A percentile compares a stretch with the other conserved stretches of the same genome.
Conservation (phyloP, 1,140 invertebrate genomes). For the Holotrichia oblita region DNA sequence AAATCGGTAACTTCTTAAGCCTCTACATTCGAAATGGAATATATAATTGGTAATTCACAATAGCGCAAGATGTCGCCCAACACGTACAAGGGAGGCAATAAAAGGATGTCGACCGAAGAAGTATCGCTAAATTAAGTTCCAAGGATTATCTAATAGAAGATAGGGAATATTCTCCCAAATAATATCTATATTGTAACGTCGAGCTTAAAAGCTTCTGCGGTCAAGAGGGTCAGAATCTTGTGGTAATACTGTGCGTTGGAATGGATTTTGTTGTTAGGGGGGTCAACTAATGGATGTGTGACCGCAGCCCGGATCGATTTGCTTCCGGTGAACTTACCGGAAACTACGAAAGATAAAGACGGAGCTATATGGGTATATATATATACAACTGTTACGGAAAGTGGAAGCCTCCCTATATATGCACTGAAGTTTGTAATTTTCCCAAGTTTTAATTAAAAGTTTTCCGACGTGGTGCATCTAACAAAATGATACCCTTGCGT, state of each 20-base stretch:
- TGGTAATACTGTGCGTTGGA: conserved; percentile 35
- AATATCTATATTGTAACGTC: conserved; percentile 30
- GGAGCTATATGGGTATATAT: neutral
- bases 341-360: neutral
- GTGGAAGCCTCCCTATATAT: neutral
- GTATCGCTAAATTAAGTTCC: conserved; percentile 19
- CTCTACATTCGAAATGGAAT: too few species aligned
- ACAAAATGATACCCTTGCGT: conserved; percentile 30
- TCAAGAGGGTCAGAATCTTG: conserved; percentile 39
- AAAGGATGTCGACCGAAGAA: conserved; percentile 1
- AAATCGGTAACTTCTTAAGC: too few species aligned
- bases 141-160: conserved; percentile 21
- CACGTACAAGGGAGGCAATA: neutral
- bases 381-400: neutral
- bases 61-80: too few species aligned
- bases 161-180: neutral
- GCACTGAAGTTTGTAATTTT: neutral
- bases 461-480: conserved; percentile 17
- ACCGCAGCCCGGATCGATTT: conserved; percentile 45
- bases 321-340: conserved; percentile 35
- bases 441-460: conserved; percentile 23
- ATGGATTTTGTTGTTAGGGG: conserved; percentile 36
- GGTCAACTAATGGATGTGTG: conserved; percentile 45
- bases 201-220: conserved; percentile 27
- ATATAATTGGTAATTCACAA: too few species aligned